Evolutionary conservation across 1,140 invertebrate species (phyloP).

Genomic region (Hormaphis cornu): DNA sequence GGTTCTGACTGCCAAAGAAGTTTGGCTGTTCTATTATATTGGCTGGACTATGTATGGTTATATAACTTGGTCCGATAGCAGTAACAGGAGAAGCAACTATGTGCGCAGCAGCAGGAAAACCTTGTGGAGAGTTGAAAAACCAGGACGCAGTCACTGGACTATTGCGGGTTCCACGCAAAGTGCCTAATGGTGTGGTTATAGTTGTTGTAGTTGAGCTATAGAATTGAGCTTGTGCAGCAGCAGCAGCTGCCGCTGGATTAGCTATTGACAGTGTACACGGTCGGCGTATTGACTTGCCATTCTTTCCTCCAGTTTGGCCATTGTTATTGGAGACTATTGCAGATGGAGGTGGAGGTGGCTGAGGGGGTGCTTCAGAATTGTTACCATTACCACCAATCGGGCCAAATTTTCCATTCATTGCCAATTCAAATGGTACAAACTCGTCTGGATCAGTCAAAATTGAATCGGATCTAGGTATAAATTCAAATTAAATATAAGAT

Average conservation of each 20-base stretch:
- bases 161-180: constrained; percentile 35
- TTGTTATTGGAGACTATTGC: constrained; percentile 45
- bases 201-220: constrained; percentile 3
- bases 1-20: constrained; percentile 9
- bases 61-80: constrained; percentile 43
- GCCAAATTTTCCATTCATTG: constrained; percentile 64
- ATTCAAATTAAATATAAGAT: constrained; percentile 28
- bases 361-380: neutral
- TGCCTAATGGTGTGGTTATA: constrained; percentile 14
- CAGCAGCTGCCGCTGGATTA: neutral
- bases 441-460: constrained; percentile 61
- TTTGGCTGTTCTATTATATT: constrained; percentile 23
- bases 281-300: constrained; percentile 34
- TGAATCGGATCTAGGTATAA: constrained; percentile 41
- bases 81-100: constrained; percentile 33
- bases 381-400: constrained; percentile 56
- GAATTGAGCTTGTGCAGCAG: neutral
- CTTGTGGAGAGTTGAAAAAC: constrained; percentile 45
- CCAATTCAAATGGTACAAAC: constrained; percentile 64
- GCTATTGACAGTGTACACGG: constrained; percentile 18
- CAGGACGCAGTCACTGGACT: constrained; percentile 48
- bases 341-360: neutral
- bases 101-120: constrained; percentile 36
- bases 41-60: constrained; percentile 41
- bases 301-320: constrained; percentile 46